Evolutionary conservation across 2,888 invertebrate species (phyloP).

Genomic region (Phytoseiulus persimilis): DNA sequence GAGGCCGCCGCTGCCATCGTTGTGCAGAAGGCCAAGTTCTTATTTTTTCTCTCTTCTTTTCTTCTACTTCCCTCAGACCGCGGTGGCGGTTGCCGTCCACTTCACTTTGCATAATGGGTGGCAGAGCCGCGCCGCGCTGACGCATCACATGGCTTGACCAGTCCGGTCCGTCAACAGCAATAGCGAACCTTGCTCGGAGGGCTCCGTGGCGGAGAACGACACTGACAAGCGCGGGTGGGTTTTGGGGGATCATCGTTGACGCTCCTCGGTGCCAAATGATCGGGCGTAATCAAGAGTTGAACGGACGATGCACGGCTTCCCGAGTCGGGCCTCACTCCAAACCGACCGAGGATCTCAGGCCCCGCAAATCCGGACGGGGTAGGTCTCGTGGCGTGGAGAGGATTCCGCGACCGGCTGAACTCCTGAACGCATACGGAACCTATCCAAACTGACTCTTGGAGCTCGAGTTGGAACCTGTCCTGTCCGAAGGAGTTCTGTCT

Average conservation of each 20-base stretch:
- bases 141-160: constrained; percentile 5
- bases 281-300: too few relatives aligned
- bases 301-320: too few relatives aligned
- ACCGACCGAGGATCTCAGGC: too few relatives aligned
- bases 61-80: neutral
- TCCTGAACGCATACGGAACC: too few relatives aligned
- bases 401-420: too few relatives aligned
- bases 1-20: neutral
- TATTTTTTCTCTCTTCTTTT: neutral
- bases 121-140: neutral
- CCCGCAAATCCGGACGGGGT: too few relatives aligned
- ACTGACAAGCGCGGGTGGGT: neutral
- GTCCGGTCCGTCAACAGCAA: neutral
- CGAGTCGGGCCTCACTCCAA: too few relatives aligned
- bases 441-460: too few relatives aligned
- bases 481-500: too few relatives aligned
- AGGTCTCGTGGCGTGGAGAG: too few relatives aligned
- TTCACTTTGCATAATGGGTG: neutral
- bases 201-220: neutral
- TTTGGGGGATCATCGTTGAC: neutral
- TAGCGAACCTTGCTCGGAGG: neutral
- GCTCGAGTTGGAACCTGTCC: too few relatives aligned
- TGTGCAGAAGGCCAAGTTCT: neutral
- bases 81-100: neutral
- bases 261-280: too few relatives aligned